A percentile compares a stretch with the other conserved stretches of the same genome.
Evolutionary conservation across 2,888 invertebrate species (phyloP).

Genomic region (Napeogenes sylphis): DNA sequence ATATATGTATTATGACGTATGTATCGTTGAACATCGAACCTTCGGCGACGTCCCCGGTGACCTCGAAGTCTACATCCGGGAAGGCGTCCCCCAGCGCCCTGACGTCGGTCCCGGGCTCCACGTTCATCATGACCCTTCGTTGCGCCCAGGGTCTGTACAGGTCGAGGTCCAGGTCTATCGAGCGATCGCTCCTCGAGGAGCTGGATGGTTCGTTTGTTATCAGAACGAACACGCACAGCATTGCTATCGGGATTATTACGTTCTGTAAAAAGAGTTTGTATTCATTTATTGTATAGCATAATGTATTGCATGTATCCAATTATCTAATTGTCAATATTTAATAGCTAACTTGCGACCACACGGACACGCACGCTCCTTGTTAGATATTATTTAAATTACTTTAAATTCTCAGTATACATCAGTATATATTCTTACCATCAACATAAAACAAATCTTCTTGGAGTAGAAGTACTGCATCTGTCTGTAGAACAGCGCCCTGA

Average conservation of each 20-base stretch:
- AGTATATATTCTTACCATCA: conserved; percentile 42
- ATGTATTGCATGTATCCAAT: no score
- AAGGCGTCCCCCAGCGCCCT: conserved; percentile 26
- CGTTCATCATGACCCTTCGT: conserved; percentile 37
- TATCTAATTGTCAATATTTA: no score
- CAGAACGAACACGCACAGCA: conserved; percentile 37
- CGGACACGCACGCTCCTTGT: no score
- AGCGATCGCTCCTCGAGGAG: no score
- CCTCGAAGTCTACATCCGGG: conserved; percentile 35
- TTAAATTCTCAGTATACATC: no score
- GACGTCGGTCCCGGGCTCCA: conserved; percentile 15
- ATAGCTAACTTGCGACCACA: no score
- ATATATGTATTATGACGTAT: neutral
- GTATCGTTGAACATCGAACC: conserved; percentile 33
- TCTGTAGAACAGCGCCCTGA: conserved; percentile 45
- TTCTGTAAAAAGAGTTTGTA: conserved; percentile 40
- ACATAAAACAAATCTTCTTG: conserved; percentile 43
- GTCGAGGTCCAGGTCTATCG: conserved; percentile 36
- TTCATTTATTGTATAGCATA: no score
- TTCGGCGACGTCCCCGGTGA: conserved; percentile 32
- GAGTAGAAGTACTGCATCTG: conserved; percentile 45
- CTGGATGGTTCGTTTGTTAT: conserved; percentile 25
- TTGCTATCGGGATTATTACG: conserved; percentile 45
- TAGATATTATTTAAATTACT: no score
- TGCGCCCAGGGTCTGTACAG: conserved; percentile 37